Evolutionary conservation across 2,888 invertebrate genomes (phyloP).

Genomic region (Resseliella maxima): DNA sequence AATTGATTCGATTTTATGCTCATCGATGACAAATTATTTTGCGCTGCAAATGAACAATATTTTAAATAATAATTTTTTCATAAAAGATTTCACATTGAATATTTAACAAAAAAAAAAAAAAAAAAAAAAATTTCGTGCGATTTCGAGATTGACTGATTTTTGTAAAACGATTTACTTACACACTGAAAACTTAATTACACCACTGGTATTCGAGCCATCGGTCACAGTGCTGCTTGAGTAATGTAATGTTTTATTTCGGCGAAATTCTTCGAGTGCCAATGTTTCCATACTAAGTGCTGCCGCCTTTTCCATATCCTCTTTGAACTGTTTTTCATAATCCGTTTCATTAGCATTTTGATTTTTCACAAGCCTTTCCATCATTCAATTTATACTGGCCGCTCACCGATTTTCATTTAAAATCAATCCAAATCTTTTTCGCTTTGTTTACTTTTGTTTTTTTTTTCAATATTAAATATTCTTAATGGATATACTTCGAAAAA

Average conservation of each 20-base stretch:
- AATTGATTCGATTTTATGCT: constrained; percentile 65
- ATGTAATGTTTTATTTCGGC: constrained; percentile 71
- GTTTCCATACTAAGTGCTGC: constrained; percentile 89
- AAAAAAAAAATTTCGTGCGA: constrained; percentile 12
- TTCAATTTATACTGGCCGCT: not conserved
- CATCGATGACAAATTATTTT: constrained; percentile 60
- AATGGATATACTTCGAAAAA: not conserved
- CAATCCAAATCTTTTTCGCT: not conserved
- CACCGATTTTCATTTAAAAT: not conserved
- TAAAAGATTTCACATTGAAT: too few species aligned
- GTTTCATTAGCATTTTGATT: constrained; percentile 37
- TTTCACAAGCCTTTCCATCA: constrained; percentile 1
- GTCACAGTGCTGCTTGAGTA: constrained; percentile 55
- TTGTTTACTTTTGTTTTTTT: not conserved
- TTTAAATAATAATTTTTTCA: too few species aligned
- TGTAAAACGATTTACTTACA: constrained; percentile 51
- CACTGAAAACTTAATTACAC: constrained; percentile 40
- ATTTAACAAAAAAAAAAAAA: not conserved
- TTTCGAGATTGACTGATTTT: too few species aligned
- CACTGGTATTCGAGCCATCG: constrained; percentile 56
- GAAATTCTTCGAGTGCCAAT: constrained; percentile 84
- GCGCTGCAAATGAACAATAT: too few species aligned
- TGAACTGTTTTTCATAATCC: constrained; percentile 85
- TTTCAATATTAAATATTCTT: not conserved
- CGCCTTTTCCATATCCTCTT: constrained; percentile 88